Evolutionary conservation across 2,888 invertebrate species (phyloP), one percentile per base, ranked within the genome.

Genomic region (Actias luna): DNA sequence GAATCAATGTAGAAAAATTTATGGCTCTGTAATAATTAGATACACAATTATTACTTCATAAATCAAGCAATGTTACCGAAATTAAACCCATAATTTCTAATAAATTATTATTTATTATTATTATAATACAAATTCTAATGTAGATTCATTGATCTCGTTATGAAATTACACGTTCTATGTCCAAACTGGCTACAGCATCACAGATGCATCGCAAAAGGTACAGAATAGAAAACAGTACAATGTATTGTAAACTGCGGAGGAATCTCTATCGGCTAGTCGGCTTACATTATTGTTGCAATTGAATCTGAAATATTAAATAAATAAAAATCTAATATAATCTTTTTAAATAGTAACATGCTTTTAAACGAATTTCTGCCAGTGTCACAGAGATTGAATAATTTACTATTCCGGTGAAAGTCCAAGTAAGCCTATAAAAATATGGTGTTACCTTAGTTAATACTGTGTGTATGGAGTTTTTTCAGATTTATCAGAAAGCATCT

Each of bases 261-360:
- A 59, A 63, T 67, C 70, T 67, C 77, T 72, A 76, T 71, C 71
- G 61, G 67, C 63, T 55, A 69, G 74, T 73, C 67, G 66, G 59
- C 65, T 74, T 42, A 61, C 63, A 68, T 64, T 72, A 67, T 67
- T 69, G 69, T 64, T 78, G 71, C 70, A 83, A 83, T 84, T 85
- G 74, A 72, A 81, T 76, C 85, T 86, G 85, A 18, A 84, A 85
- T 46, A 39, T 68, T 65, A 67, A 63, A 55, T 64, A 59, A n/a
- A n/a, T n/a, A n/a, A n/a, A n/a, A n/a, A n/a, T n/a, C 16, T 22
- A 3, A 16, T 39, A 4, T 2, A 39, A 14, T 16, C 4, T 39
- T 39, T 39, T 39, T 5, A 33, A n/a, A 42, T n/a, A n/a, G 8
- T 42, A 42, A 8, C n/a, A 18, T 42, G n/a, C n/a, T n/a, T n/a